Evolutionary conservation across 1,140 invertebrate species (phyloP), one percentile per base, ranked within the genome.

Genomic region (Caerostris darwini): DNA sequence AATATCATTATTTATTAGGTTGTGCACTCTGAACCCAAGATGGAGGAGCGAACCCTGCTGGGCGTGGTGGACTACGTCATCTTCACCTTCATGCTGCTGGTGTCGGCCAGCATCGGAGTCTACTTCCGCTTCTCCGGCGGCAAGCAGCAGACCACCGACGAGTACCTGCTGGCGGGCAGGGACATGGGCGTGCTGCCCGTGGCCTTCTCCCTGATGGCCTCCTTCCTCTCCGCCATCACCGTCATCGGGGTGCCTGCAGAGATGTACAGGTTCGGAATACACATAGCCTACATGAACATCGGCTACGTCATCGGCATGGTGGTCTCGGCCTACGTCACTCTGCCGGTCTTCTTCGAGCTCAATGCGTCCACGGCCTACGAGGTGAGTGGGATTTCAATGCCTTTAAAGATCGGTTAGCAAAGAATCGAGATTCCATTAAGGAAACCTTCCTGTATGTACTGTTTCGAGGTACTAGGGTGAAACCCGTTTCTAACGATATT

Each of bases 331-430:
- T 97, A 97, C 94, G 96, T 99, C 3, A 99, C 98, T 95, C 96
- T 99, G 89, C 99, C 99, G 0, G 97, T 99, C 0, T 99, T 98
- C 95, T 98, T 98, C 97, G 97, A 98, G 95, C 96, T 99, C 17
- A 97, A 98, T 94, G 96, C 99, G 64, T 99, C 98, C 71, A 98
- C 98, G 10, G 98, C 97, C 81, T 99, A 98, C 95, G 98, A 99
- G 97, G 96, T 99, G 96, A 98, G 92, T 67, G 34, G 34, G 34
- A 34, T 34, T 34, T 34, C 2, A 34, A 34, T 34, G 34, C 34
- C 34, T 34, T 34, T 34, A 34, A 2, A 34, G 34, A 34, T 34
- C 34, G 34, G 34, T 34, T 34, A 34, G 34, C 34, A 34, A 34
- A 34, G 34, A 34, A 34, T 34, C 34, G 34, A 34, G 34, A 34